Evolutionary conservation across 2,113 vertebrate genomes (phyloP).

Genomic region (Eulemur rufifrons): DNA sequence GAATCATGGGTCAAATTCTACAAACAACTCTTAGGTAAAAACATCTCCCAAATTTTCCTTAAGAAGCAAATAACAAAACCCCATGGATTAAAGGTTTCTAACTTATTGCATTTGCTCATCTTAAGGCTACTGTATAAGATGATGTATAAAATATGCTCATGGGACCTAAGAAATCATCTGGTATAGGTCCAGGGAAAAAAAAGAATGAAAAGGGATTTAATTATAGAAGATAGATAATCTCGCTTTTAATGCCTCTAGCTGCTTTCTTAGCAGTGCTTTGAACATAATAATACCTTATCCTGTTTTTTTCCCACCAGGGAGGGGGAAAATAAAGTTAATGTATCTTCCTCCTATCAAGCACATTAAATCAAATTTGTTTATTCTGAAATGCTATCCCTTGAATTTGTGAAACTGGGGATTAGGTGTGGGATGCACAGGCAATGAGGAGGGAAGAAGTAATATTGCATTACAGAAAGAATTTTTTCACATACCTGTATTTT

Average conservation of each 20-base stretch:
- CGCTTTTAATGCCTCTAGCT: constrained; percentile 76
- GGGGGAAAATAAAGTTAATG: constrained; percentile 4
- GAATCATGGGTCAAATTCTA: not conserved
- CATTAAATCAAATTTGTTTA: constrained; percentile 55
- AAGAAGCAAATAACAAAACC: constrained; percentile 58
- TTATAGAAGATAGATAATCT: constrained; percentile 80
- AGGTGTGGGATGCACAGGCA: not conserved
- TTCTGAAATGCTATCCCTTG: constrained; percentile 51
- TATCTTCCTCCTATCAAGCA: constrained; percentile 59
- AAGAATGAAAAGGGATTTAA: constrained; percentile 69
- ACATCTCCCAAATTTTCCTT: not conserved
- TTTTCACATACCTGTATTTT: constrained; percentile 20
- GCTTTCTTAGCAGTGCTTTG: constrained; percentile 77
- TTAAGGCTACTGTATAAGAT: constrained; percentile 56
- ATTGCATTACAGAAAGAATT: constrained; percentile 25
- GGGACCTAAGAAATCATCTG: constrained; percentile 64
- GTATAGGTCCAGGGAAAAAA: not conserved
- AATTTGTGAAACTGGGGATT: not conserved
- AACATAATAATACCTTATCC: constrained; percentile 73
- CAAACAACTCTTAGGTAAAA: not conserved
- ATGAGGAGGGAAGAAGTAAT: not conserved
- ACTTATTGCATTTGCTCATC: constrained; percentile 43
- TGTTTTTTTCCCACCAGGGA: not conserved
- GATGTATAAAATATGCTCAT: constrained; percentile 50
- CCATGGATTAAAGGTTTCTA: constrained; percentile 24